Conservation (phyloP, 2,888 invertebrate species). For the Amorpha juglandis region DNA sequence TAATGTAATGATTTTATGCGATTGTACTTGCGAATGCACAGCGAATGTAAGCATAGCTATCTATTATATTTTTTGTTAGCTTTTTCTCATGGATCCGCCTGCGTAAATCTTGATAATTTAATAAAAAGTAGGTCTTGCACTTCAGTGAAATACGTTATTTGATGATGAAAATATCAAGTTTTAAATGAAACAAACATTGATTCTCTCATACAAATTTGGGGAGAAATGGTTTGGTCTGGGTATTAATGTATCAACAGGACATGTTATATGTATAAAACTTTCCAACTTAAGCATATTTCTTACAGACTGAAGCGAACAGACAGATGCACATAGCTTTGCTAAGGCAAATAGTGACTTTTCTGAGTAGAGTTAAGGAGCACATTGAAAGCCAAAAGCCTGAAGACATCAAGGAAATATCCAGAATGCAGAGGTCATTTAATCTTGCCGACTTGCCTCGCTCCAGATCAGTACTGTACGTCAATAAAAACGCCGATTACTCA, state of each 20-base stretch:
- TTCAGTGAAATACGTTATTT: too few relatives aligned
- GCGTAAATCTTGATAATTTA: too few relatives aligned
- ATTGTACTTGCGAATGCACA: conserved; percentile 43
- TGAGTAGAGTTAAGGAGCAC: conserved; percentile 88
- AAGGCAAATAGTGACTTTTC: conserved; percentile 88
- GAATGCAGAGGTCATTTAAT: conserved; percentile 53
- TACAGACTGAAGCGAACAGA: conserved; percentile 88
- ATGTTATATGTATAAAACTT: conserved; percentile 26
- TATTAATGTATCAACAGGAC: too few relatives aligned
- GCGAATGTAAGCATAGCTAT: conserved; percentile 42
- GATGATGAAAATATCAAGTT: too few relatives aligned
- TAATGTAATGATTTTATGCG: conserved; percentile 41
- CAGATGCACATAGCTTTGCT: conserved; percentile 90
- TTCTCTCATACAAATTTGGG: too few relatives aligned
- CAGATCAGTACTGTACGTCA: conserved; percentile 71
- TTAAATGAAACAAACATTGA: too few relatives aligned
- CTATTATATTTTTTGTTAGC: conserved; percentile 19
- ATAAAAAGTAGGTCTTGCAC: too few relatives aligned
- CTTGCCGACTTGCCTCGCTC: conserved; percentile 70
- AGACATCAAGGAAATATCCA: conserved; percentile 31
- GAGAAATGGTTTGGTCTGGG: too few relatives aligned
- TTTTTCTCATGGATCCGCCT: too few relatives aligned
- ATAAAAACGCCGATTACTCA: conserved; percentile 65
- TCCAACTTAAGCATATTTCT: conserved; percentile 53
- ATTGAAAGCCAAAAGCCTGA: conserved; percentile 76